Evolutionary conservation across 1,140 invertebrate species (phyloP), one percentile per base, ranked within the genome.

Genomic region (Trachymyrmex cornetzi): DNA sequence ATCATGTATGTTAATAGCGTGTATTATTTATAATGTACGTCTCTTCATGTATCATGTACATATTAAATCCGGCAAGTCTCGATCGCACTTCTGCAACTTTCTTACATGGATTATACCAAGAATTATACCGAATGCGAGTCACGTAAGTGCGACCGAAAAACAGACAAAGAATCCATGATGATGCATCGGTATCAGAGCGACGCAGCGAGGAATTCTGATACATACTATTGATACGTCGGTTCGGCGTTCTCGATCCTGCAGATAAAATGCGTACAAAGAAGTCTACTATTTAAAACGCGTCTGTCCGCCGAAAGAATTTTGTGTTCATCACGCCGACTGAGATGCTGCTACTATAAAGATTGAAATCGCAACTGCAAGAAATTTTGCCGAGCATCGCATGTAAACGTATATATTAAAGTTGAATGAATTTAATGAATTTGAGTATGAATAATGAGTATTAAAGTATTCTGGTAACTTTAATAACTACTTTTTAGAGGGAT

Each of bases 131-230:
- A 84, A 91, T 80, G 90, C 79, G 69, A 90, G 81, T 91, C 90
- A 91, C 90, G 90, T 91, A 91, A 84, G 53, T 50, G 59, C 64
- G 38, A 27, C 38, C 22, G 63, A 63, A 80, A 87, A 66, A 87
- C 88, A 80, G 71, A 57, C 59, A 59, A 12, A 38, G 57, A 81
- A 82, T 72, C 16, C 44, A 84, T n/a, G n/a, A 14, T 71, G 80
- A 72, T 71, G 86, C 34, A 69, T 89, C 87, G 77, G 77, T 79
- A 77, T 87, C 38, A 74, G 67, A 85, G 61, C 74, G 67, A 82
- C 38, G 50, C 80, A 88, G 85, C 75, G 12, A 27, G 27, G n/a
- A 30, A 30, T n/a, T 44, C 12, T 50, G 59, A 57, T 57, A 24
- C 34, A 44, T 48, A 27, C 57, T 16, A 57, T 77, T 63, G 75